Base-by-base conservation (phyloP, 2,888 invertebrate species). In the Ichneumoninae sp. region DNA sequence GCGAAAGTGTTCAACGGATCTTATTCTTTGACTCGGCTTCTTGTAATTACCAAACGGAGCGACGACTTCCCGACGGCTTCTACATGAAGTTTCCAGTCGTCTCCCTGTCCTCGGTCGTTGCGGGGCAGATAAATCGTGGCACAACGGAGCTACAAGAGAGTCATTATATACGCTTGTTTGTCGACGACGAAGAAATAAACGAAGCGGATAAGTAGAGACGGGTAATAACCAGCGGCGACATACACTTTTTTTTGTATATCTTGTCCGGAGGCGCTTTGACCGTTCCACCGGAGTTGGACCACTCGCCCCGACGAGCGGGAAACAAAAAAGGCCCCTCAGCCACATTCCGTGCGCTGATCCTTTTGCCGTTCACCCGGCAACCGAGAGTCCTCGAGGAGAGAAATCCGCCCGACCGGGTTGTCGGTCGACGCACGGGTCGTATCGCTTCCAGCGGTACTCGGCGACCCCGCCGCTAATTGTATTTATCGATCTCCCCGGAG, bases 1-100 rank as follows among this genome's bases (percentile, higher is more conserved):
- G 44, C 60, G 75, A 85, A 88, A 87, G 83, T 85, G 70, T 73
- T 66, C 66, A 26, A 75, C 40, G 44, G 66, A 26, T 60, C 5
- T 65, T 26, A 54, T 30, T 60, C 70, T 70, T 71, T 50, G 54
- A 52, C 73, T 75, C 54, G 77, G n/a, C 13, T 63, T 63, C 33
- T 57, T 40, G 79, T 80, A 77, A 80, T 85, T 80, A 60, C 76
- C 54, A 76, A 60, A 57, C 69, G 68, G 57, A 22, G 70, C 19
- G 30, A 75, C 79, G 65, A 69, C 68, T 54, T 69, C 30, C 47
- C 44, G 57, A 13, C 47, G 16, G 16, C 69, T 63, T 22, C 47
- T 57, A 30, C 69, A n/a, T 8, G 16, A 74, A 74, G 70, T 80
- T 79, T 47, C 16, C 57, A 33, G n/a, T 36, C 54, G 8, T 63